A percentile compares a stretch with the other conserved stretches of the same genome.
These are phyloP conservation scores for Chrysodeixis includens DNA, from an alignment of 2,888 invertebrate genomes.

Conservation along the genomic window DNA sequence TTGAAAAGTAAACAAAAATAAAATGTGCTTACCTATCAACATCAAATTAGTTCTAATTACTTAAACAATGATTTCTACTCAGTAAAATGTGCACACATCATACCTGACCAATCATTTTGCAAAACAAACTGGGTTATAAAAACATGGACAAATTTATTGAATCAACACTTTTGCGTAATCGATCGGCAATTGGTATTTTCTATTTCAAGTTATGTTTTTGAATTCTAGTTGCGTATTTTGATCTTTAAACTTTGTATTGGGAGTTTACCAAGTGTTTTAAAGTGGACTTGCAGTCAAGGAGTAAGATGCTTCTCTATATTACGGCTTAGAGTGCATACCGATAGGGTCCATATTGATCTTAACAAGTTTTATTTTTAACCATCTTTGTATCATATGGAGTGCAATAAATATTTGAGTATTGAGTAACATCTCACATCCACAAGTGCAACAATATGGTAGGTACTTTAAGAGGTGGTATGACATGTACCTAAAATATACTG, in stretches of 20 bases:
- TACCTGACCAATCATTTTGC: constrained; percentile 59
- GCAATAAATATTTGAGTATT: too few species aligned
- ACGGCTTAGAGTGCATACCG: too few species aligned
- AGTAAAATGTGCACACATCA: constrained; percentile 51
- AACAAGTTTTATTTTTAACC: too few species aligned
- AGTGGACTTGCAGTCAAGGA: too few species aligned
- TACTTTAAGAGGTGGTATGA: too few species aligned
- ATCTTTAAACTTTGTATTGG: not conserved
- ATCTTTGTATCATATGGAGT: too few species aligned
- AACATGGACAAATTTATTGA: constrained; percentile 61
- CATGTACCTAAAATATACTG: not conserved
- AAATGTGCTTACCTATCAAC: constrained; percentile 26
- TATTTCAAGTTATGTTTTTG: not conserved
- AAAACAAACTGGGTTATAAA: constrained; percentile 73
- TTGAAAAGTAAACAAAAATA: constrained; percentile 22
- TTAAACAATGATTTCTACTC: constrained; percentile 51
- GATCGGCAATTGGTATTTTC: constrained; percentile 11
- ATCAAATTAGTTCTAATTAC: constrained; percentile 41
- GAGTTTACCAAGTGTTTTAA: too few species aligned
- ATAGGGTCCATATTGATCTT: too few species aligned
- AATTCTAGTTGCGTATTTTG: not conserved
- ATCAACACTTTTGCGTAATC: constrained; percentile 57
- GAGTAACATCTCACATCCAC: too few species aligned
- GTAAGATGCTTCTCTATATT: too few species aligned
- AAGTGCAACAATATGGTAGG: too few species aligned